Evolutionary conservation across 2,113 vertebrate species (phyloP).

Genomic region (Leucopternis melanops): DNA sequence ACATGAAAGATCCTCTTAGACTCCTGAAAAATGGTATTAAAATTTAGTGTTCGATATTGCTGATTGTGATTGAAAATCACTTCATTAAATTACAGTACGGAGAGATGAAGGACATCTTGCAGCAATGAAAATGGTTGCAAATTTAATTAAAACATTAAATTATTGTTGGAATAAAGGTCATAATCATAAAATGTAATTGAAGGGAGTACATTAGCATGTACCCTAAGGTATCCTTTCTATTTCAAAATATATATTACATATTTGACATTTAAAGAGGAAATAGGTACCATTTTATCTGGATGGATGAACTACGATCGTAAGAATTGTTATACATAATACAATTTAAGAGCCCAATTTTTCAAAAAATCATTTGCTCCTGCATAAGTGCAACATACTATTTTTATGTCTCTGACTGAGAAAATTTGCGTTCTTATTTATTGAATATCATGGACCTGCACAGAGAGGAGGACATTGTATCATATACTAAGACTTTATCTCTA

Average conservation of each 20-base stretch:
- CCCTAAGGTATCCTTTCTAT: conserved; percentile 42
- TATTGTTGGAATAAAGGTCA: conserved; percentile 67
- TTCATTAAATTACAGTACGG: conserved; percentile 57
- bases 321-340: conserved; percentile 6
- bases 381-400: not conserved
- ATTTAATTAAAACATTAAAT: conserved; percentile 73
- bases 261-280: conserved; percentile 60
- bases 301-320: conserved; percentile 14
- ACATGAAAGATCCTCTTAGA: not conserved
- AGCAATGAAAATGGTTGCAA: conserved; percentile 49
- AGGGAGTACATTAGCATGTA: conserved; percentile 56
- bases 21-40: conserved; percentile 21
- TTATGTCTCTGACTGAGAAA: not conserved
- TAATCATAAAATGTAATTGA: conserved; percentile 67
- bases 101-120: conserved; percentile 56
- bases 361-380: conserved; percentile 34
- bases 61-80: conserved; percentile 52
- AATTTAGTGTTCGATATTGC: conserved; percentile 33
- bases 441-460: not conserved
- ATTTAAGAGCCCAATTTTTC: conserved; percentile 7
- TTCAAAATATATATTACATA: conserved; percentile 43
- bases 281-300: conserved; percentile 35
- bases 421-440: not conserved
- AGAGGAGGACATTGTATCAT: not conserved
- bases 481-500: not conserved